Conservation (phyloP, 2,888 invertebrate species). For the Euzetes globulus region DNA sequence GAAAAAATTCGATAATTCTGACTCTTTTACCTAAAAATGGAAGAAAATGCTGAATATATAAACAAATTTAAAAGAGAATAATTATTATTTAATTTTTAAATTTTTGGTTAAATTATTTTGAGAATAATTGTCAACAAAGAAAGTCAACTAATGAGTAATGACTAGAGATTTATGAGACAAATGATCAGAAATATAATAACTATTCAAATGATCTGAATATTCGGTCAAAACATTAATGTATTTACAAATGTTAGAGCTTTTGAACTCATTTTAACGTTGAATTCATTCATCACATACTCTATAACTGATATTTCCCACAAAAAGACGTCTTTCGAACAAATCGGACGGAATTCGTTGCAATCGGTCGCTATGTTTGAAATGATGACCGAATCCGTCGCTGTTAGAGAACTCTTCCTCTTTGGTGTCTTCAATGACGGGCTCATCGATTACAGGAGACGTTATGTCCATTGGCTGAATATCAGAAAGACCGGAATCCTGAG, state of each 20-base stretch:
- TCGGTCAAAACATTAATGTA: neutral
- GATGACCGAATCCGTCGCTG: constrained; percentile 1
- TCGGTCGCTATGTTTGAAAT: neutral
- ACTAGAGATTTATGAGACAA: too few species aligned
- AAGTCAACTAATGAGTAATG: neutral
- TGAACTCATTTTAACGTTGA: neutral
- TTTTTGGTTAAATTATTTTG: neutral
- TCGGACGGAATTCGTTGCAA: constrained; percentile 31
- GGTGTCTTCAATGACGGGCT: constrained; percentile 22
- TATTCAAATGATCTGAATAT: neutral
- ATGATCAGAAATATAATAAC: too few species aligned
- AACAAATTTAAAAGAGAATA: neutral
- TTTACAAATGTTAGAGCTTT: constrained; percentile 3
- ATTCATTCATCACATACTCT: constrained; percentile 35
- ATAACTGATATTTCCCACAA: constrained; percentile 41
- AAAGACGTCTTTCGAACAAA: constrained; percentile 37
- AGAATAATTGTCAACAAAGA: neutral
- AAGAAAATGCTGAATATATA: neutral
- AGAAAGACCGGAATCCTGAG: constrained; percentile 29
- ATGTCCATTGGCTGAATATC: constrained; percentile 34
- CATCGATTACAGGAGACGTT: constrained; percentile 32
- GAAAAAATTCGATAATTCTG: constrained; percentile 39
- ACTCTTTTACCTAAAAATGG: constrained; percentile 36
- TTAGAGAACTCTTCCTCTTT: neutral
- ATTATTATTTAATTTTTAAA: neutral